phyloP scores from a whole-genome alignment of 1,140 invertebrate species.

The Rhopalosiphum maidis region DNA sequence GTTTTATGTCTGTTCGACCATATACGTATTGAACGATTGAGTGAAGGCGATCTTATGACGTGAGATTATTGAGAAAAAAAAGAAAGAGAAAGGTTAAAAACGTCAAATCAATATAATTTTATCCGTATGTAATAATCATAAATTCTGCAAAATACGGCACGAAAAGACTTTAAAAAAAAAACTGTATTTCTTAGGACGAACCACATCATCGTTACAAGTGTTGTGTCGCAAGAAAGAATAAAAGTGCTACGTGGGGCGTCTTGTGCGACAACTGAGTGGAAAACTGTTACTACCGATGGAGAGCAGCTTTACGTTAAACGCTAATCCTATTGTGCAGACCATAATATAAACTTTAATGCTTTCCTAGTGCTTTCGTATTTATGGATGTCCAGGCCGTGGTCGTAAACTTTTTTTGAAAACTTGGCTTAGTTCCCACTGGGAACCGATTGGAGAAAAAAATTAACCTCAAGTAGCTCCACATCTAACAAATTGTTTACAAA shows the following conservation, averaged over 20 bases:
- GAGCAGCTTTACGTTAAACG: conserved; percentile 37
- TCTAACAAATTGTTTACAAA: conserved; percentile 1
- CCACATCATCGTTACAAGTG: not conserved
- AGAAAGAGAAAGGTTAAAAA: not conserved
- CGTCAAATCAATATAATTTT: not conserved
- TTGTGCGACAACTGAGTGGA: not conserved
- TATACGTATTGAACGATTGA: not conserved
- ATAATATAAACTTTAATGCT: conserved; percentile 28
- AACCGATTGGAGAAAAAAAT: not conserved
- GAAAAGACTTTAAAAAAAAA: not conserved
- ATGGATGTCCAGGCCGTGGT: not conserved
- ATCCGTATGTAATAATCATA: conserved; percentile 19
- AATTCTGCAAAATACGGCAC: not conserved
- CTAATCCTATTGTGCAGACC: conserved; percentile 8
- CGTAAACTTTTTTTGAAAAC: conserved; percentile 31
- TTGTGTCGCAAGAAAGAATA: not conserved
- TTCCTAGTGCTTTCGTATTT: not conserved
- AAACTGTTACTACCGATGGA: not conserved
- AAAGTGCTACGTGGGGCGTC: not conserved
- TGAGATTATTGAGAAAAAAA: not conserved
- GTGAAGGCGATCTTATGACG: not conserved
- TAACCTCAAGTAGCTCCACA: not conserved
- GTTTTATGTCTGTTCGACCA: not conserved
- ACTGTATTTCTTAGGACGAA: not conserved
- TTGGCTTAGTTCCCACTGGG: not conserved